Conservation (phyloP, 2,888 invertebrate species). For the Furcula furcula region DNA sequence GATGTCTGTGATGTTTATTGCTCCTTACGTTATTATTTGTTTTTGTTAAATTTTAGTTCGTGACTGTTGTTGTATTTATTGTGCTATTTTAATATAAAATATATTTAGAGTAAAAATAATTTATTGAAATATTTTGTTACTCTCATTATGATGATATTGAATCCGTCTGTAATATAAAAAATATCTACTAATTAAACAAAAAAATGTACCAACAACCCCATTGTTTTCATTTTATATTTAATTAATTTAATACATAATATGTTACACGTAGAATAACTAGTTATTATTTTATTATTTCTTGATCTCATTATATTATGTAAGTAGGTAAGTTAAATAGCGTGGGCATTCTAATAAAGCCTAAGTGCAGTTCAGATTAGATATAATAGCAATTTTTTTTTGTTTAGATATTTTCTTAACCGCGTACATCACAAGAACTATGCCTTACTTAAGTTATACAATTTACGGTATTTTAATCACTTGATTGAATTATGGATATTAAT, state of each 20-base stretch:
- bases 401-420: background rate
- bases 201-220: background rate
- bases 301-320: slow-evolving; percentile 15
- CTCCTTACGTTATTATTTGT: slow-evolving; percentile 48
- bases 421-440: background rate
- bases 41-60: slow-evolving; percentile 15
- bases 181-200: background rate
- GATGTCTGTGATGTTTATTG: slow-evolving; percentile 73
- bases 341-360: slow-evolving; percentile 51
- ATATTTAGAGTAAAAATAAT: slow-evolving; percentile 22
- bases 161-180: slow-evolving; percentile 30
- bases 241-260: slow-evolving; percentile 14
- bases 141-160: slow-evolving; percentile 26
- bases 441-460: background rate
- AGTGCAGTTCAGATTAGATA: background rate
- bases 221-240: slow-evolving; percentile 8
- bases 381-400: no score
- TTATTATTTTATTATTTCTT: slow-evolving; percentile 22
- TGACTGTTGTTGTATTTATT: background rate
- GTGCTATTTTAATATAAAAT: background rate
- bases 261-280: slow-evolving; percentile 11
- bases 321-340: slow-evolving; percentile 33
- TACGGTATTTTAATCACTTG: background rate
- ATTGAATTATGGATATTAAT: no score
- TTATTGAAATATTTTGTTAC: slow-evolving; percentile 20